Percentiles rank a stretch among this genome's conserved stretches.
phyloP scores from a whole-genome alignment of 2,113 vertebrate genomes.

The Trachemys scripta region DNA sequence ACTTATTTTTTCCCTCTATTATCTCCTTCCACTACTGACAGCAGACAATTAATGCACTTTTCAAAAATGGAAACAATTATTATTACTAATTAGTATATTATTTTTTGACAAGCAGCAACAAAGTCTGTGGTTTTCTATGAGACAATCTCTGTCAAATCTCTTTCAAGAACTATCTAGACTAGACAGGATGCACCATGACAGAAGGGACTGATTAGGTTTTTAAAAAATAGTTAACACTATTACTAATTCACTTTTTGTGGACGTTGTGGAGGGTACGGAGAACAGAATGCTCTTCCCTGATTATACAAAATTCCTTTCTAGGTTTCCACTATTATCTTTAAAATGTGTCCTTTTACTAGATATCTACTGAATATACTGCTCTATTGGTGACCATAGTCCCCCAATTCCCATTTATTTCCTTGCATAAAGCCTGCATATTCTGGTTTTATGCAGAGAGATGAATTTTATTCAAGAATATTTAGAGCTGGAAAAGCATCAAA shows the following conservation, averaged over 20 bases:
- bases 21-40: neutral
- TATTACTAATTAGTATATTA: neutral
- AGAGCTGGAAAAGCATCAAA: neutral
- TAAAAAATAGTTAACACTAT: accelerated
- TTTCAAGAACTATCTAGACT: neutral
- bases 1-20: neutral
- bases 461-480: neutral
- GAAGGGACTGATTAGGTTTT: neutral
- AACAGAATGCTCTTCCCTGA: neutral
- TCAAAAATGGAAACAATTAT: neutral
- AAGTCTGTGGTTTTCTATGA: neutral
- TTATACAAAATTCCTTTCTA: neutral
- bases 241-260: neutral
- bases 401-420: neutral
- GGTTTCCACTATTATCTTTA: neutral
- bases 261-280: neutral
- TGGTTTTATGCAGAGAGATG: neutral
- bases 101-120: neutral
- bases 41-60: neutral
- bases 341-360: neutral
- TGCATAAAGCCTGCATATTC: neutral
- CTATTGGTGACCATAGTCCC: neutral
- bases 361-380: neutral
- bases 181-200: neutral
- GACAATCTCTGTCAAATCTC: neutral